Evolutionary conservation across 2,113 vertebrate genomes (phyloP).

Genomic region (Ammodytes dubius): DNA sequence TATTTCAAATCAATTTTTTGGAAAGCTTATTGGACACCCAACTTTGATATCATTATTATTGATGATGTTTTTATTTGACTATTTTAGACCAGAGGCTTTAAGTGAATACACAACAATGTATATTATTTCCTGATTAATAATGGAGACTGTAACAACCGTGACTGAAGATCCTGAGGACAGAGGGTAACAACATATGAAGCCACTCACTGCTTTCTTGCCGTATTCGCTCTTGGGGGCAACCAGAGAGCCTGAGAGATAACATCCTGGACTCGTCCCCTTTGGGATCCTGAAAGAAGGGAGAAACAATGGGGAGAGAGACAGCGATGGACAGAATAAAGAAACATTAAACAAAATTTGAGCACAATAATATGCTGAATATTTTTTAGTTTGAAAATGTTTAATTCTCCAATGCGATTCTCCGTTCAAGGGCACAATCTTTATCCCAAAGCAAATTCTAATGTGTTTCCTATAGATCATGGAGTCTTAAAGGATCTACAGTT

Average conservation of each 20-base stretch:
- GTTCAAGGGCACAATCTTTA: neutral
- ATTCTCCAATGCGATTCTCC: no score
- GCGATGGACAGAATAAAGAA: neutral
- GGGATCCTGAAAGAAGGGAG: conserved; percentile 86
- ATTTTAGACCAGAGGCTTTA: neutral
- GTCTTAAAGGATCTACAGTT: neutral
- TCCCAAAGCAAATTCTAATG: neutral
- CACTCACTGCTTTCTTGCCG: conserved; percentile 99
- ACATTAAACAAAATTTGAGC: neutral
- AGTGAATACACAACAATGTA: neutral
- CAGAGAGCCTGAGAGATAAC: conserved; percentile 94
- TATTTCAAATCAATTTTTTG: no score
- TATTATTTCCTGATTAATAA: neutral
- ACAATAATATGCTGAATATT: neutral
- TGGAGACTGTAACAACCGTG: neutral
- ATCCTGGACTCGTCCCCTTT: conserved; percentile 95
- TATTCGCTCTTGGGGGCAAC: conserved; percentile 95
- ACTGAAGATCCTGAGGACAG: conserved; percentile 18
- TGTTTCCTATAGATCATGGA: neutral
- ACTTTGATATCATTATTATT: no score
- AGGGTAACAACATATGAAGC: conserved; percentile 25
- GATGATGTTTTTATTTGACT: no score
- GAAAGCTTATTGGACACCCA: no score
- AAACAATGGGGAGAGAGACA: neutral
- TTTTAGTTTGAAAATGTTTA: neutral